Conservation (phyloP, 2,797 vertebrate genomes). For the Phataginus tricuspis region DNA sequence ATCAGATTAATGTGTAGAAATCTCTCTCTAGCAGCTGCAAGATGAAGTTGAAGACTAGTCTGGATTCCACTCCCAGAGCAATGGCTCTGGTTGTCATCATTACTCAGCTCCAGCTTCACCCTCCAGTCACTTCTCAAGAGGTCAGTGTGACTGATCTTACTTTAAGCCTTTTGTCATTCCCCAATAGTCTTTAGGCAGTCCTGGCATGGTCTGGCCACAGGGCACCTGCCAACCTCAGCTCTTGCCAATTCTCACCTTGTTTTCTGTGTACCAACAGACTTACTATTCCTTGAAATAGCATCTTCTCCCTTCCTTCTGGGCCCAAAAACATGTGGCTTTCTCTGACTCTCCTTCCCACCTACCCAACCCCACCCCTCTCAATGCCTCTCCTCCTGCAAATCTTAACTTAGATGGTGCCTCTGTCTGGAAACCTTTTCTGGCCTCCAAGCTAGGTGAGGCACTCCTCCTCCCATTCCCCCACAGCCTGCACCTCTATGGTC, state of each 20-base stretch:
- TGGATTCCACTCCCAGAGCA: background rate
- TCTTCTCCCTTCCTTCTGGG: background rate
- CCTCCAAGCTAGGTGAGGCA: background rate
- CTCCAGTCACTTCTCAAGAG: background rate
- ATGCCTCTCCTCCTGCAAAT: background rate
- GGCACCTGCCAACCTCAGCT: background rate
- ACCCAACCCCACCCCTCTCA: no score
- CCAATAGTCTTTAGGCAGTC: background rate
- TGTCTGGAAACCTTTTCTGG: background rate
- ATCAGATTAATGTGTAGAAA: background rate
- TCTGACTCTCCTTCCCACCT: background rate
- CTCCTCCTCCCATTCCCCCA: background rate
- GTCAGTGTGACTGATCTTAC: background rate
- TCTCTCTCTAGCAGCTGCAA: background rate
- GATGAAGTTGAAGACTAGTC: background rate
- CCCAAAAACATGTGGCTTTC: background rate
- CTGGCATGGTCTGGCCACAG: background rate
- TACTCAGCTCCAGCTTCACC: background rate
- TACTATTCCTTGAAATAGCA: no score
- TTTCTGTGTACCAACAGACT: background rate
- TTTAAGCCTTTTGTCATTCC: background rate
- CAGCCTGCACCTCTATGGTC: background rate
- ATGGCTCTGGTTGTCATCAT: fast-evolving
- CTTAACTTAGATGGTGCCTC: background rate
- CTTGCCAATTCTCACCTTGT: background rate